Evolutionary conservation across 2,888 invertebrate species (phyloP), one percentile per base, ranked within the genome.

Genomic region (Limenitis camilla): DNA sequence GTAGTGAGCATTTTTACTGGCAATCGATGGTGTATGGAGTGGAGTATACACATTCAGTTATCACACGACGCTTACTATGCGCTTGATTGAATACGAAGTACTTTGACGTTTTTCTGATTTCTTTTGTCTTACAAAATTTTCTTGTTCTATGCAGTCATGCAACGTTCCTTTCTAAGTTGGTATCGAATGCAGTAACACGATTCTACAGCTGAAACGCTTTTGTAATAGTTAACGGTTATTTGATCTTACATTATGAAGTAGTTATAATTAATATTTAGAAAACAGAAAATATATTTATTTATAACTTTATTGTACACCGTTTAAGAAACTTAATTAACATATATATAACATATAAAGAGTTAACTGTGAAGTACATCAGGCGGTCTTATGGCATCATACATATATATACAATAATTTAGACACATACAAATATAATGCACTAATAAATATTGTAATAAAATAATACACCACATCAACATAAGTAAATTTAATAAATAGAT

Each of bases 41-140:
- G 19, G 19, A 19, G 19, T 19, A 19, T 19, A 19, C 19, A 19
- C 65, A 64, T 67, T 65, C 61, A 64, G 47, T 44, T 58, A 62
- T 65, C 65, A 65, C 72, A 71, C 65, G 66, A 62, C 60, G 58
- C 53, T 47, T 38, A n/a, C 8, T 44, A 11, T n/a, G 40, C 27
- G 70, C 71, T 65, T 66, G 59, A 54, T 64, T 56, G 57, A 63
- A 58, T 61, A 60, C 52, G 60, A 60, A 60, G 58, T 65, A 59
- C 58, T 53, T 61, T 63, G 52, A 52, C 58, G 55, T 63, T 68
- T 68, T 65, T 61, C 65, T 56, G 64, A 61, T 70, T 69, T 69
- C 60, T 61, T n/a, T 27, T 36, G 28, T 63, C 56, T 33, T 32
- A 38, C 33, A 40, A 36, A 47, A 48, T 38, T 48, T 40, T 48